phyloP scores from a whole-genome alignment of 2,888 invertebrate genomes.

The Polietes domitor region DNA sequence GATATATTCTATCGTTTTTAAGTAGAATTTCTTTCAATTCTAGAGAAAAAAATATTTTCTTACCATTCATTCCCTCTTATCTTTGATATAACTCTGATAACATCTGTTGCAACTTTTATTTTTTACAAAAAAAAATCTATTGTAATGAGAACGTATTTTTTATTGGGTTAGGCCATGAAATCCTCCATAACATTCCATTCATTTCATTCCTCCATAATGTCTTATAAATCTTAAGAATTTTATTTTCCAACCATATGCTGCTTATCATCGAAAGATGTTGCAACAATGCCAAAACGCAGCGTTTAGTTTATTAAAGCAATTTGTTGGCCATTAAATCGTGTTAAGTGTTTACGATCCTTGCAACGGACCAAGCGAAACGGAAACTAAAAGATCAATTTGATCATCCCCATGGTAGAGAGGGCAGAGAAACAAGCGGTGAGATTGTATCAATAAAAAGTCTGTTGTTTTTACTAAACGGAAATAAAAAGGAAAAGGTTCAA shows the following conservation, averaged over 20 bases:
- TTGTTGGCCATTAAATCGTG: conserved; percentile 77
- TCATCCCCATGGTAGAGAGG: neutral
- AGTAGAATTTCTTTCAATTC: too few relatives aligned
- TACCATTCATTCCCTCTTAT: too few relatives aligned
- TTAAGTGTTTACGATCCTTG: conserved; percentile 75
- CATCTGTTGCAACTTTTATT: too few relatives aligned
- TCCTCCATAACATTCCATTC: too few relatives aligned
- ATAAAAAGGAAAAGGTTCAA: conserved; percentile 66
- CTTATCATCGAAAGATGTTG: neutral
- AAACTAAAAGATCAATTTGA: neutral
- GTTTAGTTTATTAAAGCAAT: conserved; percentile 73
- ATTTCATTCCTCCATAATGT: too few relatives aligned
- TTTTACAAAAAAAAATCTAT: too few relatives aligned
- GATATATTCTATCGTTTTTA: too few relatives aligned
- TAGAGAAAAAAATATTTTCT: too few relatives aligned
- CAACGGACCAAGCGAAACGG: neutral
- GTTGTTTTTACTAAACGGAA: conserved; percentile 77
- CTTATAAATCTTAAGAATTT: conserved; percentile 6
- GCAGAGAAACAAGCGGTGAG: neutral
- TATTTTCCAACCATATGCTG: conserved; percentile 7
- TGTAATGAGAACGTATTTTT: too few relatives aligned
- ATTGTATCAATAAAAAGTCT: conserved; percentile 42
- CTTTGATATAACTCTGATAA: too few relatives aligned
- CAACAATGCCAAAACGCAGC: neutral
- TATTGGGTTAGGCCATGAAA: too few relatives aligned